Evolutionary conservation across 2,797 vertebrate species (phyloP).

Genomic region (Pipistrellus nathusii): DNA sequence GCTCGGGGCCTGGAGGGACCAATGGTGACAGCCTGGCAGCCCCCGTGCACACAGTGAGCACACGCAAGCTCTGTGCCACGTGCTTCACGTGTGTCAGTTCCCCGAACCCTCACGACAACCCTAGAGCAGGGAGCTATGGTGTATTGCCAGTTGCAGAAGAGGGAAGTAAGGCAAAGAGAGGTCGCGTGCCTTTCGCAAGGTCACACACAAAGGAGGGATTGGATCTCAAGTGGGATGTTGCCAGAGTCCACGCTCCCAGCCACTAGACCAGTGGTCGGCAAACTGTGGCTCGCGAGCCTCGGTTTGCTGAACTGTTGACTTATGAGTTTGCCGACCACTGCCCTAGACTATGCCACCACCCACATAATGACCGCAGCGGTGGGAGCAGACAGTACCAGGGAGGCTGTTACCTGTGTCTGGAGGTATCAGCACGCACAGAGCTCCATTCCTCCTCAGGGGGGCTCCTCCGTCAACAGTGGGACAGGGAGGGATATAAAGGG

Average conservation of each 20-base stretch:
- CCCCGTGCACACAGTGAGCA: rapidly evolving
- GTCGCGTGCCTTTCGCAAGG: background rate
- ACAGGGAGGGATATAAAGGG: rapidly evolving
- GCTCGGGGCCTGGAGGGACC: background rate
- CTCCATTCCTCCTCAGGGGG: background rate
- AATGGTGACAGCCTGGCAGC: background rate
- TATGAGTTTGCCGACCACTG: no score
- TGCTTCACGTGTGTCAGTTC: background rate
- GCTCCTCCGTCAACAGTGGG: no score
- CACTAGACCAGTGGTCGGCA: background rate
- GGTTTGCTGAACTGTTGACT: no score
- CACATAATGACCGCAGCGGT: rapidly evolving
- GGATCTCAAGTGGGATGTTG: background rate
- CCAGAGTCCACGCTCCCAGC: background rate
- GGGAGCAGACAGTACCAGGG: background rate
- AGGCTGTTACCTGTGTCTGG: background rate
- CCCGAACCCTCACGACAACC: background rate
- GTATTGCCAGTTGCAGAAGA: background rate
- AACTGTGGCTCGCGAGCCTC: no score
- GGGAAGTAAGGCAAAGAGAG: background rate
- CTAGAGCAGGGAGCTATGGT: background rate
- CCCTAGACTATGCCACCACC: background rate
- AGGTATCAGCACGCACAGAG: no score
- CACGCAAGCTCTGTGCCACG: background rate
- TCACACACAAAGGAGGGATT: background rate